phyloP scores from a whole-genome alignment of 2,888 invertebrate genomes.

The Catocala sponsa region DNA sequence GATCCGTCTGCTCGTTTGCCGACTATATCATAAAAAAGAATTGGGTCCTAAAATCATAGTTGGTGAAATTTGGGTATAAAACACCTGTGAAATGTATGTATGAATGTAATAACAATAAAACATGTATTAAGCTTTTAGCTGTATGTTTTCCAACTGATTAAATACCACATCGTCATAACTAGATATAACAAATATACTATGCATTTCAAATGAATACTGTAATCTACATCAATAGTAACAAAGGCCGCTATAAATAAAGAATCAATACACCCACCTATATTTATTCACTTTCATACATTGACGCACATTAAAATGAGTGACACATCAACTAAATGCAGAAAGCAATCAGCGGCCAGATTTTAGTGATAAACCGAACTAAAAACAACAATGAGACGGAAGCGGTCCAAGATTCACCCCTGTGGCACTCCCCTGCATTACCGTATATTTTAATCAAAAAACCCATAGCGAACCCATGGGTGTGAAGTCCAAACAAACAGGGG shows the following conservation, averaged over 20 bases:
- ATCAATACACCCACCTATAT: background rate
- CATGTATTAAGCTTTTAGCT: no score
- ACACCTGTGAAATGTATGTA: no score
- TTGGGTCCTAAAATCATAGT: no score
- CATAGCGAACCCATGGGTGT: conserved; percentile 83
- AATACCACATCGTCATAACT: no score
- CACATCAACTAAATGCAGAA: conserved; percentile 30
- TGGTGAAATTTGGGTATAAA: no score
- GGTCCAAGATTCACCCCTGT: conserved; percentile 77
- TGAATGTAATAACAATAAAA: no score
- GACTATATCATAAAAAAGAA: no score
- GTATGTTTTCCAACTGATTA: no score
- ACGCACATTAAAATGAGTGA: conserved; percentile 21
- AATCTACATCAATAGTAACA: no score
- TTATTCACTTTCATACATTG: background rate
- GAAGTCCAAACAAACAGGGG: conserved; percentile 84
- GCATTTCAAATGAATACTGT: no score
- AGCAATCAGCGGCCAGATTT: conserved; percentile 51
- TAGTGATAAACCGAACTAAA: conserved; percentile 53
- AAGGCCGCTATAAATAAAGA: background rate
- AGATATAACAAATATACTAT: no score
- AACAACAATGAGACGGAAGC: conserved; percentile 67
- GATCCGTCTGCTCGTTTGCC: no score
- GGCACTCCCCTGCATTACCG: conserved; percentile 78
- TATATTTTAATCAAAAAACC: conserved; percentile 83